These are phyloP conservation scores for Etheostoma cragini DNA, from an alignment of 2,113 vertebrate genomes.

Conservation along the genomic window DNA sequence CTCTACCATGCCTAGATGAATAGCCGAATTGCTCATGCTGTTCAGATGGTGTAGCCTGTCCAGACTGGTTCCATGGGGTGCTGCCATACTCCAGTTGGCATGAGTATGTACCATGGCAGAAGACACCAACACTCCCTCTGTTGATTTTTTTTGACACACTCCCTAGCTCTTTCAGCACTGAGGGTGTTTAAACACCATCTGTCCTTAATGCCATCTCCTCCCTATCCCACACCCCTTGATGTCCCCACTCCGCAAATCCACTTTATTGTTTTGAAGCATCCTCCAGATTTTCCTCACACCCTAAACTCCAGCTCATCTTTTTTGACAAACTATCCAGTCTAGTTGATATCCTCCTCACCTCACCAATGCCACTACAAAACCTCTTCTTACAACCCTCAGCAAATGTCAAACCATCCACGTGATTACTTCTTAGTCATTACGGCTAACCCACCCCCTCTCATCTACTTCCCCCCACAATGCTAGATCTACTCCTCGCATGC, in stretches of 20 bases:
- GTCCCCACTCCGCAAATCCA: slow-evolving; percentile 48
- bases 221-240: slow-evolving; percentile 6
- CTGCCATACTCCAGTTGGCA: slow-evolving; percentile 60
- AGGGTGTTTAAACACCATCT: slow-evolving; percentile 67
- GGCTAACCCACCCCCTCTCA: background rate
- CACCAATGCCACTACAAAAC: slow-evolving; percentile 23
- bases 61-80: slow-evolving; percentile 40
- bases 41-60: slow-evolving; percentile 53
- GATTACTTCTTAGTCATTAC: slow-evolving; percentile 38
- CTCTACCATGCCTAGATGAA: slow-evolving; percentile 37
- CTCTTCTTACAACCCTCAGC: background rate
- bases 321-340: slow-evolving; percentile 4
- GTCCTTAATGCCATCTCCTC: slow-evolving; percentile 40
- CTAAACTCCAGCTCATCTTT: slow-evolving; percentile 26
- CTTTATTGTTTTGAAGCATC: slow-evolving; percentile 58
- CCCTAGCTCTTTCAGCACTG: slow-evolving; percentile 51
- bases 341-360: slow-evolving; percentile 35
- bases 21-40: slow-evolving; percentile 50
- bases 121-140: slow-evolving; percentile 45
- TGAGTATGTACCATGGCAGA: slow-evolving; percentile 38
- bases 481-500: background rate
- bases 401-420: slow-evolving; percentile 47
- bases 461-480: background rate
- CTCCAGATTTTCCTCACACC: slow-evolving; percentile 17
- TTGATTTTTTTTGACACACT: slow-evolving; percentile 47